These are phyloP conservation scores for Chaetogeoica ovagalla DNA, from an alignment of 2,888 invertebrate genomes.

Conservation along the genomic window DNA sequence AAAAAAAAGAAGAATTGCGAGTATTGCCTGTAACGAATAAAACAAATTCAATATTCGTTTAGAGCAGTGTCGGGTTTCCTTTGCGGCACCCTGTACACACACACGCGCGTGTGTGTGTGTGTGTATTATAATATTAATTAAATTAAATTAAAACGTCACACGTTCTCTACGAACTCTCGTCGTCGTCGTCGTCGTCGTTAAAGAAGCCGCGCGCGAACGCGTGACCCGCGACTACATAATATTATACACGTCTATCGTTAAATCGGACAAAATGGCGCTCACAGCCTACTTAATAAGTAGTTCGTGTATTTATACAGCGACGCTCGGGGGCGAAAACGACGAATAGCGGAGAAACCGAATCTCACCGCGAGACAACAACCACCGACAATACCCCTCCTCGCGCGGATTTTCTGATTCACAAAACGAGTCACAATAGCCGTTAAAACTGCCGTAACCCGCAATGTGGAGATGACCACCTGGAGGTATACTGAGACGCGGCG, in stretches of 20 bases:
- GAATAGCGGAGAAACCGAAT: too few relatives aligned
- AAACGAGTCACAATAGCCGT: not conserved
- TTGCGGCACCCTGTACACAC: too few relatives aligned
- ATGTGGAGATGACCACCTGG: slow-evolving; percentile 8
- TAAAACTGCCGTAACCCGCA: not conserved
- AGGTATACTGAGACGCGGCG: too few relatives aligned
- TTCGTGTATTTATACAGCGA: not conserved
- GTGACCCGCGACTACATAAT: slow-evolving; percentile 21
- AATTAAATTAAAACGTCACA: slow-evolving; percentile 50
- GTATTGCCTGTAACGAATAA: too few relatives aligned
- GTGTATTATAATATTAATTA: not conserved
- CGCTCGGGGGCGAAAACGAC: too few relatives aligned
- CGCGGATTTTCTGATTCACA: not conserved
- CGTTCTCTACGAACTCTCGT: slow-evolving; percentile 2
- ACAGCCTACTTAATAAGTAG: slow-evolving; percentile 28
- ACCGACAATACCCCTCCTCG: too few relatives aligned
- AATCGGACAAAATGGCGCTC: slow-evolving; percentile 37
- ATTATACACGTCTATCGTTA: slow-evolving; percentile 28
- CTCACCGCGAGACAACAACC: too few relatives aligned
- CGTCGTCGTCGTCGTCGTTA: too few relatives aligned
- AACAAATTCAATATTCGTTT: too few relatives aligned
- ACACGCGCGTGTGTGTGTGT: too few relatives aligned
- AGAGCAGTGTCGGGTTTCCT: too few relatives aligned
- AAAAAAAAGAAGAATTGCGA: too few relatives aligned
- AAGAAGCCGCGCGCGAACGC: slow-evolving; percentile 9